These are phyloP conservation scores for Sympetrum striolatum DNA, from an alignment of 2,888 invertebrate species.

Conservation along the genomic window DNA sequence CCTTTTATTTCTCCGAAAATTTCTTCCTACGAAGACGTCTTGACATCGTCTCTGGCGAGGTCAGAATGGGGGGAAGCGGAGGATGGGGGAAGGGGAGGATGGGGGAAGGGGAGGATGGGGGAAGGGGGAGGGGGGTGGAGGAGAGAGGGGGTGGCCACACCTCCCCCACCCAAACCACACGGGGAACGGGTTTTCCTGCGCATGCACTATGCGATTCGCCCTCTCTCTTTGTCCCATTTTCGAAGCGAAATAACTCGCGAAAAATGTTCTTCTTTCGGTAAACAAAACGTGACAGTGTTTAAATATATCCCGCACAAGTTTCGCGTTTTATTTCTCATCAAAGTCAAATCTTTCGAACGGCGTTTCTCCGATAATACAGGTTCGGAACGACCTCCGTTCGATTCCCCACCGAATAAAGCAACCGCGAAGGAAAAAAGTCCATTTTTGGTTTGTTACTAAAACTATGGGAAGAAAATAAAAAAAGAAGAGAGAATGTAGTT, in stretches of 20 bases:
- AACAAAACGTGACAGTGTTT: too few relatives aligned
- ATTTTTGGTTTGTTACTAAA: too few relatives aligned
- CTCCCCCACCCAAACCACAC: constrained; percentile 34
- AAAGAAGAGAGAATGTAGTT: not conserved
- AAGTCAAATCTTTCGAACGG: not conserved
- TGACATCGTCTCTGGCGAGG: not conserved
- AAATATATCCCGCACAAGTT: too few relatives aligned
- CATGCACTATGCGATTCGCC: not conserved
- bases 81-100: not conserved
- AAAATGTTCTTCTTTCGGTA: not conserved
- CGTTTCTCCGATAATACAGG: too few relatives aligned
- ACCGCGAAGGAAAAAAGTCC: too few relatives aligned
- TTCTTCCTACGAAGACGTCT: not conserved
- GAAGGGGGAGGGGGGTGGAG: constrained; percentile 35
- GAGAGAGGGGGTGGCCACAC: constrained; percentile 46
- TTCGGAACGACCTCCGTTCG: too few relatives aligned
- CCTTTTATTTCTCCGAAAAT: not conserved
- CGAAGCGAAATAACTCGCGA: not conserved
- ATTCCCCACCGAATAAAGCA: too few relatives aligned
- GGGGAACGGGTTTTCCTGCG: constrained; percentile 21
- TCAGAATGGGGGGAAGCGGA: not conserved
- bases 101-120: not conserved
- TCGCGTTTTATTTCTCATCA: too few relatives aligned
- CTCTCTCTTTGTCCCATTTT: not conserved
- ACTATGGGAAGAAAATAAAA: not conserved